Conservation (phyloP, 1,140 invertebrate genomes). For the Cherax quadricarinatus region DNA sequence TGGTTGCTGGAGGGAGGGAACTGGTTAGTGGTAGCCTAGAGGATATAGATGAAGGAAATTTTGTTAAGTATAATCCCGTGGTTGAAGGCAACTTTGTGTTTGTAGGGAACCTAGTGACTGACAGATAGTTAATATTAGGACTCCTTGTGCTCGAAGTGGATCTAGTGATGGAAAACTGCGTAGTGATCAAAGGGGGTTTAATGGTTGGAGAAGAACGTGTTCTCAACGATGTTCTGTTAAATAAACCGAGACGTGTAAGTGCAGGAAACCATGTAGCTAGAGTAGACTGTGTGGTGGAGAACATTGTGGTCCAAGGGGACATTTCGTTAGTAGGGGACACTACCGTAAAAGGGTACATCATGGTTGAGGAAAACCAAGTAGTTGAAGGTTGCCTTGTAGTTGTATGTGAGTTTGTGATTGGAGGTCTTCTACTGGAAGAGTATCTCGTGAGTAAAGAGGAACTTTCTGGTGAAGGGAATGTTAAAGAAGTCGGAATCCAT, state of each 20-base stretch:
- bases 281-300: neutral
- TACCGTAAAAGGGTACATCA: neutral
- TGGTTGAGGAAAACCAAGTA: neutral
- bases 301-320: neutral
- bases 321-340: neutral
- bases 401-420: neutral
- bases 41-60: too few species aligned
- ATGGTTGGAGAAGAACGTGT: neutral
- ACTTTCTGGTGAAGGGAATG: neutral
- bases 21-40: neutral
- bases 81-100: too few species aligned
- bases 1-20: neutral
- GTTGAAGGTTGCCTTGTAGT: neutral
- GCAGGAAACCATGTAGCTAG: conserved; percentile 2
- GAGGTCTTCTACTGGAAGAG: neutral
- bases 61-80: too few species aligned
- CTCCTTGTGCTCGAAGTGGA: neutral
- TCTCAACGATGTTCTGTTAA: neutral
- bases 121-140: neutral
- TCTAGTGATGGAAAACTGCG: neutral
- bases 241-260: neutral
- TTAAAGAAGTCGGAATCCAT: neutral
- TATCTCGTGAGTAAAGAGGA: neutral
- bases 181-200: neutral
- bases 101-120: too few species aligned